phyloP scores from a whole-genome alignment of 2,797 vertebrate species.

The Gila robusta region DNA sequence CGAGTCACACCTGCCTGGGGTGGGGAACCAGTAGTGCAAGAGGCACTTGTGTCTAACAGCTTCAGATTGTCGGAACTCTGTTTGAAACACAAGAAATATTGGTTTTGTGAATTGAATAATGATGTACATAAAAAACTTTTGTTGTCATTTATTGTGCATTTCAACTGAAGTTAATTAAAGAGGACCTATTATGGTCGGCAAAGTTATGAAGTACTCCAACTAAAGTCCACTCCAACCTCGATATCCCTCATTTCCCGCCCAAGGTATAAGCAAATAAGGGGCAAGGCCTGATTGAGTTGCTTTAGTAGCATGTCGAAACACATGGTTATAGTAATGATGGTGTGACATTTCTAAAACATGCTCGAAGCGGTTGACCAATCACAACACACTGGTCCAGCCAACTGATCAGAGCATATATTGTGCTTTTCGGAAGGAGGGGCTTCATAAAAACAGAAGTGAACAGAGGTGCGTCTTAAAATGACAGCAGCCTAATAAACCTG shows the following conservation, averaged over 20 bases:
- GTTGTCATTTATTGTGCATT: background rate
- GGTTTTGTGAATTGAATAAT: background rate
- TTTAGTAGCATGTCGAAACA: background rate
- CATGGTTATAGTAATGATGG: background rate
- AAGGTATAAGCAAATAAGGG: background rate
- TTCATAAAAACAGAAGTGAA: background rate
- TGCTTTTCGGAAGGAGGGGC: background rate
- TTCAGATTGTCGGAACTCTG: slow-evolving; percentile 86
- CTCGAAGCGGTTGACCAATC: background rate
- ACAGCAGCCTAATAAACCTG: background rate
- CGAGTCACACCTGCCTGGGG: slow-evolving; percentile 80
- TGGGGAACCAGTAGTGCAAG: slow-evolving; percentile 74
- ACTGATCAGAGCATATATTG: background rate
- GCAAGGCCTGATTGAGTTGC: background rate
- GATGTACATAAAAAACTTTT: background rate
- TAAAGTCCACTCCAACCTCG: background rate
- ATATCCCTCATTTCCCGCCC: background rate
- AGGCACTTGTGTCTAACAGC: slow-evolving; percentile 80
- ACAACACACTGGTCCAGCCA: background rate
- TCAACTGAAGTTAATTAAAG: background rate
- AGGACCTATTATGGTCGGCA: background rate
- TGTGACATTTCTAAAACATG: background rate
- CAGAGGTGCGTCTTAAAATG: background rate
- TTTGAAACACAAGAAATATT: slow-evolving; percentile 56
- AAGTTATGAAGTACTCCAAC: background rate